Evolutionary conservation across 2,888 invertebrate genomes (phyloP).

Genomic region (Augochlorella aurata): DNA sequence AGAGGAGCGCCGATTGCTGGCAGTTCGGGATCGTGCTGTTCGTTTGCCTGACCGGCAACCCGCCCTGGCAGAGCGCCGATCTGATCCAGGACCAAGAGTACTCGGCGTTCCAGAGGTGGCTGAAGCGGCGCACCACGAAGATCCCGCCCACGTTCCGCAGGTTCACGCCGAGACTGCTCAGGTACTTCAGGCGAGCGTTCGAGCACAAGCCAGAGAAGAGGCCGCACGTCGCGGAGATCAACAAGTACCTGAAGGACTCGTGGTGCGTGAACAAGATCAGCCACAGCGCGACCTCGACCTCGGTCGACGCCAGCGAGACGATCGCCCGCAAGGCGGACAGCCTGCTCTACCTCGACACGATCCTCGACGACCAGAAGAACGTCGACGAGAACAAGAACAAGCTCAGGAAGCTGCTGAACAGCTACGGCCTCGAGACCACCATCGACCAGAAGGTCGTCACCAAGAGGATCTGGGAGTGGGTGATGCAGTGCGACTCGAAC

Average conservation of each 20-base stretch:
- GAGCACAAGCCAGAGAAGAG: slow-evolving; percentile 87
- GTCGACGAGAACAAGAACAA: slow-evolving; percentile 84
- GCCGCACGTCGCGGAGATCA: slow-evolving; percentile 84
- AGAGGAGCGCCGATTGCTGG: slow-evolving; percentile 88
- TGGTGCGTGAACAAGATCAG: slow-evolving; percentile 84
- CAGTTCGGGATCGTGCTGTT: slow-evolving; percentile 89
- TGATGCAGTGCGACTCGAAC: slow-evolving; percentile 84
- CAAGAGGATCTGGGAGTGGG: slow-evolving; percentile 87
- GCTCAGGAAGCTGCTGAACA: slow-evolving; percentile 83
- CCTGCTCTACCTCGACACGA: slow-evolving; percentile 82
- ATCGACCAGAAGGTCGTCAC: slow-evolving; percentile 86
- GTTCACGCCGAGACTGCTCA: slow-evolving; percentile 87
- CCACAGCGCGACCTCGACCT: slow-evolving; percentile 82
- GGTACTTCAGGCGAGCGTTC: slow-evolving; percentile 88
- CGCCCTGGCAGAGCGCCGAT: slow-evolving; percentile 88
- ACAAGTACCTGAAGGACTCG: slow-evolving; percentile 85
- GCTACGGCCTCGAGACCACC: slow-evolving; percentile 86
- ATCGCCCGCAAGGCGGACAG: slow-evolving; percentile 82
- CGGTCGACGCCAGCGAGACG: slow-evolving; percentile 79
- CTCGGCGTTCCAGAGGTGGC: slow-evolving; percentile 87
- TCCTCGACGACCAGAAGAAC: slow-evolving; percentile 82
- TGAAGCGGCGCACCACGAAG: slow-evolving; percentile 85
- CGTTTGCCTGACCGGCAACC: slow-evolving; percentile 87
- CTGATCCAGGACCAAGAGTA: slow-evolving; percentile 88
- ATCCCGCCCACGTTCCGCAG: slow-evolving; percentile 84